Evolutionary conservation across 2,797 vertebrate species (phyloP).

Genomic region (Moxostoma hubbsi): DNA sequence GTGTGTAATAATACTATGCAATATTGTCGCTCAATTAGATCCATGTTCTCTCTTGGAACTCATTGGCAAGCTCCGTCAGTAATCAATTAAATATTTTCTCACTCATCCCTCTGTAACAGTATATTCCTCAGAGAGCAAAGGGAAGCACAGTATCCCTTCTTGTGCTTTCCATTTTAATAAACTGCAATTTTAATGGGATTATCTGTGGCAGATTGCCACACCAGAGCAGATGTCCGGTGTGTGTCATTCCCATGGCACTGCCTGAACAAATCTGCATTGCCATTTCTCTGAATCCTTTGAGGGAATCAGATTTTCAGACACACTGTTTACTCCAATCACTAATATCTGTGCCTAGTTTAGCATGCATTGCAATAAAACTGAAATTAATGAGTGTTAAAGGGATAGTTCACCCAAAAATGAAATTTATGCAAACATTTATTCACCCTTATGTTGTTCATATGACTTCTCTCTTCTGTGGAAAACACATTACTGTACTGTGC

Average conservation of each 20-base stretch:
- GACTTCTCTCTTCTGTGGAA: too few relatives aligned
- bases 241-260: slow-evolving; percentile 47
- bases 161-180: slow-evolving; percentile 57
- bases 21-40: background rate
- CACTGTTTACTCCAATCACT: slow-evolving; percentile 35
- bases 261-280: slow-evolving; percentile 38
- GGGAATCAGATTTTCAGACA: slow-evolving; percentile 42
- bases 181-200: slow-evolving; percentile 59
- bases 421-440: too few relatives aligned
- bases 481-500: too few relatives aligned
- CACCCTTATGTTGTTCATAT: too few relatives aligned
- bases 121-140: slow-evolving; percentile 48
- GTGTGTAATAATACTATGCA: background rate
- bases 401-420: background rate
- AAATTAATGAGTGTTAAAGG: background rate
- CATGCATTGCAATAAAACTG: background rate
- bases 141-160: slow-evolving; percentile 47
- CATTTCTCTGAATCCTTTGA: slow-evolving; percentile 42
- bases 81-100: slow-evolving; percentile 46
- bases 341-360: slow-evolving; percentile 13
- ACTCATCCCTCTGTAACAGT: slow-evolving; percentile 29
- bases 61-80: slow-evolving; percentile 36
- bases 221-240: slow-evolving; percentile 56
- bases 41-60: slow-evolving; percentile 8
- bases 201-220: slow-evolving; percentile 45